Conservation (phyloP, 2,113 vertebrate species). For the Diadophis punctatus region DNA sequence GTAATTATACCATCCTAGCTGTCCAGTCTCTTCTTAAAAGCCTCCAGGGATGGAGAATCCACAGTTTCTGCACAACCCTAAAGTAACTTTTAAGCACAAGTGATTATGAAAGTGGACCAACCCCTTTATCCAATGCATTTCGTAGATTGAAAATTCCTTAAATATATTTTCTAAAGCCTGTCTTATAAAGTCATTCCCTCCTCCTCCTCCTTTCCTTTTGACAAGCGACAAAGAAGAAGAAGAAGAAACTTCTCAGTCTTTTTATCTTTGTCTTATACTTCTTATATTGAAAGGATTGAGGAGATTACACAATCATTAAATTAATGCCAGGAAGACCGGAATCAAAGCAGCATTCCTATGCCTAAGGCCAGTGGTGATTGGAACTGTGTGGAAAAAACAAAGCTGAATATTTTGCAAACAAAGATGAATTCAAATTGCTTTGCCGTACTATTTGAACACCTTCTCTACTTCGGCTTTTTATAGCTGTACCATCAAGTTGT, state of each 20-base stretch:
- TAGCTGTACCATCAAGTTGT: neutral
- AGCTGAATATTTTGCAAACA: neutral
- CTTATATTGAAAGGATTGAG: constrained; percentile 24
- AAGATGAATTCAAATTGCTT: neutral
- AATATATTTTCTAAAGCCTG: neutral
- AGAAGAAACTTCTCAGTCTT: constrained; percentile 12
- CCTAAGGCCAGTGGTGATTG: neutral
- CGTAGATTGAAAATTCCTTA: neutral
- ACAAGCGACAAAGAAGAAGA: neutral
- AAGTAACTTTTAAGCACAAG: neutral
- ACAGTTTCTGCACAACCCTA: neutral
- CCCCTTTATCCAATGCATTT: neutral
- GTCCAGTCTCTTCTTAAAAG: neutral
- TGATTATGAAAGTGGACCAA: neutral
- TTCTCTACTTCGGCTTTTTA: neutral
- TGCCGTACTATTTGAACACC: neutral
- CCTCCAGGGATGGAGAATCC: neutral
- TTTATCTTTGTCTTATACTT: constrained; percentile 33
- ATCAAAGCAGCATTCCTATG: constrained; percentile 25
- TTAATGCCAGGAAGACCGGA: constrained; percentile 10
- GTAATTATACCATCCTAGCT: neutral
- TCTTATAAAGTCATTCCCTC: constrained; percentile 17
- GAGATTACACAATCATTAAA: constrained; percentile 34
- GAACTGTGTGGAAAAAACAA: neutral
- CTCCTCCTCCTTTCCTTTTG: neutral